These are phyloP conservation scores for Elaeidobius kamerunicus DNA, from an alignment of 2,888 invertebrate species.

Conservation along the genomic window DNA sequence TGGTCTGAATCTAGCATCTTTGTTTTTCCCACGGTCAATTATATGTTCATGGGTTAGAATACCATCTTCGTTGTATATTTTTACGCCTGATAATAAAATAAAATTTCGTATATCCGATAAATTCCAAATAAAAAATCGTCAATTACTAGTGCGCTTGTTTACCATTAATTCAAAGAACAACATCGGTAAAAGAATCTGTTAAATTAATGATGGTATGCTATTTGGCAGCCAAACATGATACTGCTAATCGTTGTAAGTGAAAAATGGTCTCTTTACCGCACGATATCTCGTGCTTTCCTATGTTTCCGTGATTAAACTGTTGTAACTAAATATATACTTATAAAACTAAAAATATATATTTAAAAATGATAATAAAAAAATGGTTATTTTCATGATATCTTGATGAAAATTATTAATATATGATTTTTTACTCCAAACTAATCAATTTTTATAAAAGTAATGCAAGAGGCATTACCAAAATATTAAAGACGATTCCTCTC, in stretches of 20 bases:
- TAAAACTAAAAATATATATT: neutral
- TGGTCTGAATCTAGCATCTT: no score
- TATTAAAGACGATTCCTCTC: no score
- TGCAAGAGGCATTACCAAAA: no score
- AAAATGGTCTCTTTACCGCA: slow-evolving; percentile 22
- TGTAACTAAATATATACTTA: neutral
- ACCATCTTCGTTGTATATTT: no score
- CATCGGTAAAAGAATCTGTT: slow-evolving; percentile 27
- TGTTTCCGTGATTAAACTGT: neutral
- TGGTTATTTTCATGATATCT: no score
- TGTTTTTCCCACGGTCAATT: no score
- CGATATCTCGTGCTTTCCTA: slow-evolving; percentile 2
- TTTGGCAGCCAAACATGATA: slow-evolving; percentile 18
- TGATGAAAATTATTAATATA: no score
- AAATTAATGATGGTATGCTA: slow-evolving; percentile 29
- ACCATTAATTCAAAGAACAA: slow-evolving; percentile 30
- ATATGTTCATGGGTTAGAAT: no score
- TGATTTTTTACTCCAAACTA: no score
- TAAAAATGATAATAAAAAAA: neutral
- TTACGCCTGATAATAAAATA: no score
- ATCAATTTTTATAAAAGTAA: no score
- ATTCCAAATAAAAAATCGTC: slow-evolving; percentile 15
- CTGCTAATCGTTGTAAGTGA: slow-evolving; percentile 18
- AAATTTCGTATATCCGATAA: slow-evolving; percentile 9
- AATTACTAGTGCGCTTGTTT: slow-evolving; percentile 25